These are phyloP conservation scores for Pongo pygmaeus DNA, from an alignment of 2,113 vertebrate genomes.

Conservation along the genomic window DNA sequence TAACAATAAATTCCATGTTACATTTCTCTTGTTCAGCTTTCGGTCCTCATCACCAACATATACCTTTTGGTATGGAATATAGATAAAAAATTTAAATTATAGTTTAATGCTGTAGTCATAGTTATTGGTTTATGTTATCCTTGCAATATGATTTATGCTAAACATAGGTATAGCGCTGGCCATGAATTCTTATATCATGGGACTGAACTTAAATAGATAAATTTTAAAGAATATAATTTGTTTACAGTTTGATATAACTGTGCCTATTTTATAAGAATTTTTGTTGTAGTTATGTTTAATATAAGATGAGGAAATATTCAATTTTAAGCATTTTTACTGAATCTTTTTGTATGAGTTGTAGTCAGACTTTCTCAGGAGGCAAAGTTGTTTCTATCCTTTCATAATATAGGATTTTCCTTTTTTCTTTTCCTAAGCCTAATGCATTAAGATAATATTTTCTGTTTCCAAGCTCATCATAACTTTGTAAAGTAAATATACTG, in stretches of 20 bases:
- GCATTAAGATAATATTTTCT: conserved; percentile 28
- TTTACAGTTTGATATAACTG: background rate
- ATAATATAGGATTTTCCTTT: background rate
- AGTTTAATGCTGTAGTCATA: background rate
- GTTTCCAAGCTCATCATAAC: conserved; percentile 24
- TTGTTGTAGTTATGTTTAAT: background rate
- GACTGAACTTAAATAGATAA: background rate
- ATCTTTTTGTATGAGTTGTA: background rate
- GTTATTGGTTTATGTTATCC: background rate
- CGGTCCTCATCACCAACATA: background rate
- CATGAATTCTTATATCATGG: background rate
- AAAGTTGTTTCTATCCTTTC: conserved; percentile 3
- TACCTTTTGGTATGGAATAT: background rate
- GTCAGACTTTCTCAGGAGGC: background rate
- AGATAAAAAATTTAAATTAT: background rate
- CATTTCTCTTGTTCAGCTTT: background rate
- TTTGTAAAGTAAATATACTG: conserved; percentile 38
- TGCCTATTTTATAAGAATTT: background rate
- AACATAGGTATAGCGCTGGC: background rate
- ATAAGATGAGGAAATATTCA: background rate
- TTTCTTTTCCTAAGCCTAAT: background rate
- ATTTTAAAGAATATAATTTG: background rate
- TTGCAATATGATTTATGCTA: background rate
- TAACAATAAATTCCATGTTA: background rate
- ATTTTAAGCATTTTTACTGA: background rate